Evolutionary conservation across 2,113 vertebrate species (phyloP), one percentile per base, ranked within the genome.

Genomic region (Anthoscopus minutus): DNA sequence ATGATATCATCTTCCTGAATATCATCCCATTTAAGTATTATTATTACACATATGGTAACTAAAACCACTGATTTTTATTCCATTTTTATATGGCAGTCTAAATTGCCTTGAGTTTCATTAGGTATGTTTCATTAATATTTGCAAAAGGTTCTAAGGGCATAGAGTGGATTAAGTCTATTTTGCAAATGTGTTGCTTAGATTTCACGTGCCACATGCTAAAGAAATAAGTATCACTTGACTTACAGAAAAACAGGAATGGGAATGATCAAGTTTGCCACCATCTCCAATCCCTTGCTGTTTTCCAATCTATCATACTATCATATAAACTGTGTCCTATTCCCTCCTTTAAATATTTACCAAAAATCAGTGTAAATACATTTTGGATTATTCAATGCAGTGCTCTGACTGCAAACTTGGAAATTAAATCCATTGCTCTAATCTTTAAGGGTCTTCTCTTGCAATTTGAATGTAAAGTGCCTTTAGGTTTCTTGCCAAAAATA

Each of bases 1-100:
- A 90, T 80, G 18, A 3, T 61, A 87, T 58, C 8, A 84, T 81
- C 44, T 65, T 45, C 58, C 35, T 83, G 23, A 94, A 83, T 73
- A 96, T 86, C 50, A 80, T 86, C 66, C 58, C 42, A 95, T 80
- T 93, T 65, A 88, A 96, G 91, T 92, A 96, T n/a, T 69, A 86
- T 69, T 90, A 97, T 83, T 95, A 89, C 35, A 66, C 73, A 84
- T 61, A 88, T 3, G 9, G 53, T 90, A 86, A 76, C 81, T 65
- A 67, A 93, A 94, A 58, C 4, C 51, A 92, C 48, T 69, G 72
- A 80, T 93, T n/a, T 86, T 93, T 38, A 88, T 92, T 87, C 40
- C 15, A 70, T 16, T 81, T 89, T 73, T 88, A 81, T 81, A 67
- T 57, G 27, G 40, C 40, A 93, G 83, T 87, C 73, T 95, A 85